phyloP scores from a whole-genome alignment of 2,797 vertebrate species.

The Notoglanidium macrostoma region DNA sequence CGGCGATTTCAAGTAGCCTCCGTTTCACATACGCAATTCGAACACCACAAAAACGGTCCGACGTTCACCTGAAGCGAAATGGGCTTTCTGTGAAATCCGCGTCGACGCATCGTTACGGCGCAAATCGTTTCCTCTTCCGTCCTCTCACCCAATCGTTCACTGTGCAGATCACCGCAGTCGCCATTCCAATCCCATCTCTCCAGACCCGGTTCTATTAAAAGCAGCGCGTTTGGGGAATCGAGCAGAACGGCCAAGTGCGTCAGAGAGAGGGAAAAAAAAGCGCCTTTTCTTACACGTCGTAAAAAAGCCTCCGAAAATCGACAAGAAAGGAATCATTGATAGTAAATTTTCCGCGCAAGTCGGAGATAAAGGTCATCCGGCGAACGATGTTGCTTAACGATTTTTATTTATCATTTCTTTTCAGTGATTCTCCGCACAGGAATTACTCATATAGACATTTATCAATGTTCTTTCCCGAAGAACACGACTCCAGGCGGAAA shows the following conservation, averaged over 20 bases:
- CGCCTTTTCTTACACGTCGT: neutral
- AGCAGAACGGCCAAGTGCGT: neutral
- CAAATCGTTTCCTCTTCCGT: conserved; percentile 6
- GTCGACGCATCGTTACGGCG: neutral
- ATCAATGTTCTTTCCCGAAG: neutral
- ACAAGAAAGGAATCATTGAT: neutral
- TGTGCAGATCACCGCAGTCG: conserved; percentile 15
- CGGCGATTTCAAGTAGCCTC: neutral
- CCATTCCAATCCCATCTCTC: neutral
- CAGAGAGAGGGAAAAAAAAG: neutral
- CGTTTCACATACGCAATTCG: neutral
- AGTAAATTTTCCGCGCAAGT: too few species aligned
- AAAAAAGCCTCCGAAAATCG: neutral
- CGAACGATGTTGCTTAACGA: neutral
- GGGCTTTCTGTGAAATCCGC: neutral
- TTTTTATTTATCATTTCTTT: neutral
- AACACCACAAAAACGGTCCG: neutral
- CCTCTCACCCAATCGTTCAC: neutral
- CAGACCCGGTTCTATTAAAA: neutral
- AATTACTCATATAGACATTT: neutral
- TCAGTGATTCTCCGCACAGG: too few species aligned
- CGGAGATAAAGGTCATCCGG: neutral
- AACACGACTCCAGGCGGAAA: neutral
- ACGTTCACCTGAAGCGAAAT: neutral
- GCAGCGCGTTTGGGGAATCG: neutral